phyloP scores from a whole-genome alignment of 2,113 vertebrate species.

The Seriola rivoliana region DNA sequence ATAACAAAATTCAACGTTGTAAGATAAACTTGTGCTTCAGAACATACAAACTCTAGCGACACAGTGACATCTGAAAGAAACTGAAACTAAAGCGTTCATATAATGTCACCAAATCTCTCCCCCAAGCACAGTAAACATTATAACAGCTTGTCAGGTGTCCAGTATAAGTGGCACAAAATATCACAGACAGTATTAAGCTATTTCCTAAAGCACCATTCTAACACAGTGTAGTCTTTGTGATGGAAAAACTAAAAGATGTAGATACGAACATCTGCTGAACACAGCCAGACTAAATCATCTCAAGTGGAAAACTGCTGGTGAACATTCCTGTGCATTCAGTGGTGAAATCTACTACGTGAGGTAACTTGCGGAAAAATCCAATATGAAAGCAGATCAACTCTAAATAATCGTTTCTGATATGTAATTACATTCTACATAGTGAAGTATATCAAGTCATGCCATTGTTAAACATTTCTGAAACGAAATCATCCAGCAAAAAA shows the following conservation, averaged over 20 bases:
- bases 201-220: slow-evolving; percentile 45
- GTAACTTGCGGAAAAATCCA: not conserved
- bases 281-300: slow-evolving; percentile 37
- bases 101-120: not conserved
- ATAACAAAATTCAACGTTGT: slow-evolving; percentile 12
- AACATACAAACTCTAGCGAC: slow-evolving; percentile 11
- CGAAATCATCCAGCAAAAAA: slow-evolving; percentile 10
- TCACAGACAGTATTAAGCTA: slow-evolving; percentile 32
- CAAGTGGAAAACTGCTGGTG: slow-evolving; percentile 55
- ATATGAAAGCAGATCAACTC: not conserved
- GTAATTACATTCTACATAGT: not conserved
- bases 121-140: slow-evolving; percentile 1
- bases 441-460: slow-evolving; percentile 37
- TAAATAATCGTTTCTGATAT: not conserved
- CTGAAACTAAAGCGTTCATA: not conserved
- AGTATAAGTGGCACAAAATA: slow-evolving; percentile 34
- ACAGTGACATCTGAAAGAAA: slow-evolving; percentile 19
- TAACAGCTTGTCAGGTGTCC: not conserved
- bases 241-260: slow-evolving; percentile 50
- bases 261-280: slow-evolving; percentile 34
- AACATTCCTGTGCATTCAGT: slow-evolving; percentile 56
- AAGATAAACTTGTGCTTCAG: slow-evolving; percentile 27
- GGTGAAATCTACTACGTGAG: not conserved
- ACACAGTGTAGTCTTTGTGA: slow-evolving; percentile 44
- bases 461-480: slow-evolving; percentile 6